Conservation (phyloP, 1,140 invertebrate species). For the Atta texana region DNA sequence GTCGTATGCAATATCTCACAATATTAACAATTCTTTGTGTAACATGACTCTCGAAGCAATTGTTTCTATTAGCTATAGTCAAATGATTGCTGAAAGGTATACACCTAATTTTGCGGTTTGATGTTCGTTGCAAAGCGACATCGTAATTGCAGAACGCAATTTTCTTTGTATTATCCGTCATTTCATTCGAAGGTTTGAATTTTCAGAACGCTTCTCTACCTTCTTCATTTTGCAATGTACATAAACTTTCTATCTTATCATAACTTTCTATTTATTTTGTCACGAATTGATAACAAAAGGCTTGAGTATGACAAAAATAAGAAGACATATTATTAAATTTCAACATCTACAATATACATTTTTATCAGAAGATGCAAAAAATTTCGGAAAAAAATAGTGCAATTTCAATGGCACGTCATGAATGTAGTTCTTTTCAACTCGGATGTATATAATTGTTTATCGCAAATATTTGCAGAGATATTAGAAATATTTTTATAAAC, state of each 20-base stretch:
- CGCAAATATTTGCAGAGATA: neutral
- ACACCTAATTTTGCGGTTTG: neutral
- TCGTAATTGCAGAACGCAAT: neutral
- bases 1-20: neutral
- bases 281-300: neutral
- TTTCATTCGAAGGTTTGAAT: slow-evolving; percentile 24
- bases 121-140: neutral
- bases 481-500: neutral
- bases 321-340: neutral
- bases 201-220: slow-evolving; percentile 7
- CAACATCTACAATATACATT: neutral
- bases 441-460: neutral
- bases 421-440: neutral
- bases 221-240: neutral
- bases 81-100: slow-evolving; percentile 31
- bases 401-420: neutral
- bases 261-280: neutral
- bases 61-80: slow-evolving; percentile 38
- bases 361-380: neutral
- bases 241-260: neutral
- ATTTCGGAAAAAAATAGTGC: neutral
- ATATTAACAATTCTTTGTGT: slow-evolving; percentile 51
- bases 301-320: neutral
- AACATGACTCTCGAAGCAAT: slow-evolving; percentile 13
- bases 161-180: slow-evolving; percentile 10